Evolutionary conservation across 2,113 vertebrate species (phyloP).

Genomic region (Pygoscelis antarcticus): DNA sequence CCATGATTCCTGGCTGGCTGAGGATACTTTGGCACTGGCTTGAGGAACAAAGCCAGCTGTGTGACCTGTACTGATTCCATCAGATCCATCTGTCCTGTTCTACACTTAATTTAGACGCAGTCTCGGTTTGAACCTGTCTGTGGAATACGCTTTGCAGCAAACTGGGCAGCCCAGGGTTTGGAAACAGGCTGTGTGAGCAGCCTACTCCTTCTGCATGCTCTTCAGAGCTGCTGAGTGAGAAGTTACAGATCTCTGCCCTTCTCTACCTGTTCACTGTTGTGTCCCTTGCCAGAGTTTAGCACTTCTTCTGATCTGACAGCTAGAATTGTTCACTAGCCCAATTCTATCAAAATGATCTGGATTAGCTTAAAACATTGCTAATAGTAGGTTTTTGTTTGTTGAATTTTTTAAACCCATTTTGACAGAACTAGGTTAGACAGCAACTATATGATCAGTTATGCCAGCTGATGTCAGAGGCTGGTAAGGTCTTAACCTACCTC

Average conservation of each 20-base stretch:
- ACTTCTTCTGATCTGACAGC: background rate
- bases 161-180: background rate
- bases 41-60: background rate
- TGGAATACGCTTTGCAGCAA: background rate
- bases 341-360: slow-evolving; percentile 48
- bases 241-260: background rate
- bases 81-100: background rate
- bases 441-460: background rate
- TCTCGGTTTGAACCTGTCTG: background rate
- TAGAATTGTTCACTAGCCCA: slow-evolving; percentile 6
- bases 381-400: slow-evolving; percentile 32
- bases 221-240: background rate
- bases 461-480: background rate
- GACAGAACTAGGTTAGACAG: slow-evolving; percentile 56
- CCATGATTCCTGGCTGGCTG: background rate
- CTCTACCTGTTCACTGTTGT: background rate
- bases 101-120: background rate
- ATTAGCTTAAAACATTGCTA: slow-evolving; percentile 49
- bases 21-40: accelerated
- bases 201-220: background rate
- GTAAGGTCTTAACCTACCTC: background rate
- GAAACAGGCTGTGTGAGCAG: background rate
- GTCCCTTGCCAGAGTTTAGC: background rate
- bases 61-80: background rate
- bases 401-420: slow-evolving; percentile 38